These are phyloP conservation scores for Distichodus sexfasciatus DNA, from an alignment of 2,797 vertebrate species.

Conservation along the genomic window DNA sequence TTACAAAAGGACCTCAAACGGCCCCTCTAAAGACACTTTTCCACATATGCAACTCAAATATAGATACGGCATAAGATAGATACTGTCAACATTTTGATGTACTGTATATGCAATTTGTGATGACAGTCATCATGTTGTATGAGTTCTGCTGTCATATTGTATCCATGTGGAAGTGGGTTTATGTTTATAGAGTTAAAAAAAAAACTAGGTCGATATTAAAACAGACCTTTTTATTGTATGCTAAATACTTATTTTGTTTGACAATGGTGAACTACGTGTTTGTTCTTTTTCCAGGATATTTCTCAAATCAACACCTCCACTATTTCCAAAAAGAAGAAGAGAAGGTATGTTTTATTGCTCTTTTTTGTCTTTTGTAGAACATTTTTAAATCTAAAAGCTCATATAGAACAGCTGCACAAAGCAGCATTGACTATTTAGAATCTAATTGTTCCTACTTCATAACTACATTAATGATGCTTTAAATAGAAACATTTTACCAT, in stretches of 20 bases:
- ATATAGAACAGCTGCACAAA: neutral
- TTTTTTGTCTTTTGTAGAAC: neutral
- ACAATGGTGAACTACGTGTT: too few species aligned
- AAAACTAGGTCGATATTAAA: too few species aligned
- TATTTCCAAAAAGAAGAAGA: slow-evolving; percentile 71
- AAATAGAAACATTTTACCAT: slow-evolving; percentile 51
- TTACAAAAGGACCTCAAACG: neutral
- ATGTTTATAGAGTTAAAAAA: neutral
- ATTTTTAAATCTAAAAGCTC: neutral
- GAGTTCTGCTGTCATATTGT: neutral
- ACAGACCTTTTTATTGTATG: too few species aligned
- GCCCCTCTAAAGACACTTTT: too few species aligned
- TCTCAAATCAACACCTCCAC: slow-evolving; percentile 70
- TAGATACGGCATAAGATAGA: too few species aligned
- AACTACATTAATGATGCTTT: slow-evolving; percentile 4
- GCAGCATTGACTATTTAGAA: neutral
- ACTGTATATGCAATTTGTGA: too few species aligned
- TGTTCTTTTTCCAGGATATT: slow-evolving; percentile 72
- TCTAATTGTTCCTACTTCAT: slow-evolving; percentile 24
- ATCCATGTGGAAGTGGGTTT: slow-evolving; percentile 7
- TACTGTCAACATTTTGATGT: too few species aligned
- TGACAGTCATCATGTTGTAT: too few species aligned
- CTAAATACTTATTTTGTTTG: too few species aligned
- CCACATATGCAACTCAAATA: too few species aligned
- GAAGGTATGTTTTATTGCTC: slow-evolving; percentile 73